These are phyloP conservation scores for Gymnogyps californianus DNA, from an alignment of 2,113 vertebrate genomes.

Conservation along the genomic window DNA sequence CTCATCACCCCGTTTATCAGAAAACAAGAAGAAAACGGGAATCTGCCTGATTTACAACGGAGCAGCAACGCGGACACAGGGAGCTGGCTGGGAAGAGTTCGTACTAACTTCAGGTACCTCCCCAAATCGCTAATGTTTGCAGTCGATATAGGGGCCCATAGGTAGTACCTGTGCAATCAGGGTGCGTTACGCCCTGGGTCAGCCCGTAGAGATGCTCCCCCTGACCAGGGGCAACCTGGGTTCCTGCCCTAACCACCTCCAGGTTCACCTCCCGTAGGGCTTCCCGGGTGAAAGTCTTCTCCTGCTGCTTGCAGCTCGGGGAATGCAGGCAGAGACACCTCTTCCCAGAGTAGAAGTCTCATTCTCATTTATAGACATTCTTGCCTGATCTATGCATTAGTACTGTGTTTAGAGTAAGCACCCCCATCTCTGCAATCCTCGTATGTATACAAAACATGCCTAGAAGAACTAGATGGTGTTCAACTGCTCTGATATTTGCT, in stretches of 20 bases:
- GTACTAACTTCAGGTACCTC: fast-evolving
- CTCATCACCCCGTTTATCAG: fast-evolving
- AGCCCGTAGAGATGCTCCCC: neutral
- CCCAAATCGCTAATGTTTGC: fast-evolving
- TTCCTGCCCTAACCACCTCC: neutral
- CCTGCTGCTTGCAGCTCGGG: neutral
- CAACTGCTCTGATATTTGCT: neutral
- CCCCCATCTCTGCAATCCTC: neutral
- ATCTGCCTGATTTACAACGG: fast-evolving
- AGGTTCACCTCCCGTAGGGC: neutral
- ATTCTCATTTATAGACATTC: too few species aligned
- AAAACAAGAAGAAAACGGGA: neutral
- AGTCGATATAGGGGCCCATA: fast-evolving
- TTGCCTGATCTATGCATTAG: neutral
- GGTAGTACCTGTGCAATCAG: neutral
- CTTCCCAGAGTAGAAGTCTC: neutral
- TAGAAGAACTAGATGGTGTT: neutral
- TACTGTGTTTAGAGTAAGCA: fast-evolving
- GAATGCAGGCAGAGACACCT: fast-evolving
- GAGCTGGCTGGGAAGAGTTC: neutral
- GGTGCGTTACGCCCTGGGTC: fast-evolving
- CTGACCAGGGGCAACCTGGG: fast-evolving
- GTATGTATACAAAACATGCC: fast-evolving
- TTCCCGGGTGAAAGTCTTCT: too few species aligned
- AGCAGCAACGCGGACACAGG: neutral